A percentile compares a stretch with the other conserved stretches of the same genome.
Evolutionary conservation across 2,888 invertebrate species (phyloP).

Genomic region (Notodonta ziczac): DNA sequence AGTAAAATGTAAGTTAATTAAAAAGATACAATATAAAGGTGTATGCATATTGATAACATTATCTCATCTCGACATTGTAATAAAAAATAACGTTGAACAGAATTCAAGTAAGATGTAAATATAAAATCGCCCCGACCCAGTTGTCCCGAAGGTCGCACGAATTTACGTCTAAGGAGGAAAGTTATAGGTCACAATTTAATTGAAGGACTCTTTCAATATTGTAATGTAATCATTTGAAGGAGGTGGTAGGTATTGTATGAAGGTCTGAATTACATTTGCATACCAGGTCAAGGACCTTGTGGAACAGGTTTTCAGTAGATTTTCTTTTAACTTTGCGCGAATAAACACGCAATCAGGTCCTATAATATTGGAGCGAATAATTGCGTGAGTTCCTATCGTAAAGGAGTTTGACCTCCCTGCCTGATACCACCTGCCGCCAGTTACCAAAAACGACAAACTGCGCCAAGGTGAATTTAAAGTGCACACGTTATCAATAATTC

Average conservation of each 20-base stretch:
- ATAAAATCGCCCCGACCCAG: background rate
- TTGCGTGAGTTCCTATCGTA: slow-evolving; percentile 10
- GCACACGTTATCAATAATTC: slow-evolving; percentile 22
- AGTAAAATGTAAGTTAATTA: too few relatives aligned
- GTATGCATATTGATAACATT: too few relatives aligned
- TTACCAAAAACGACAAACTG: slow-evolving; percentile 49
- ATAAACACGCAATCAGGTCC: too few relatives aligned
- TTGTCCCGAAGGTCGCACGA: background rate
- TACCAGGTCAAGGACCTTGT: background rate
- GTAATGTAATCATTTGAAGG: too few relatives aligned
- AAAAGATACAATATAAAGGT: too few relatives aligned
- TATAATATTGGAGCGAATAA: background rate
- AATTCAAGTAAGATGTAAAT: too few relatives aligned
- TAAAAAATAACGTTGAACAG: too few relatives aligned
- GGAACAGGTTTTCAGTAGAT: background rate
- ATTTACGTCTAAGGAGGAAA: background rate
- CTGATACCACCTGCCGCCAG: slow-evolving; percentile 32
- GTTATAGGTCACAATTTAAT: background rate
- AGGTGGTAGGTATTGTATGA: too few relatives aligned
- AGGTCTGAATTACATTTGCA: background rate
- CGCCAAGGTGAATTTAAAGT: slow-evolving; percentile 49
- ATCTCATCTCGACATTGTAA: too few relatives aligned
- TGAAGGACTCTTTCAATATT: too few relatives aligned
- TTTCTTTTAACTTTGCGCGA: background rate
- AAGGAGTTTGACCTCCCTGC: slow-evolving; percentile 32